A percentile compares a stretch with the other conserved stretches of the same genome.
Evolutionary conservation across 2,888 invertebrate species (phyloP).

Genomic region (Drosophila sordidula): DNA sequence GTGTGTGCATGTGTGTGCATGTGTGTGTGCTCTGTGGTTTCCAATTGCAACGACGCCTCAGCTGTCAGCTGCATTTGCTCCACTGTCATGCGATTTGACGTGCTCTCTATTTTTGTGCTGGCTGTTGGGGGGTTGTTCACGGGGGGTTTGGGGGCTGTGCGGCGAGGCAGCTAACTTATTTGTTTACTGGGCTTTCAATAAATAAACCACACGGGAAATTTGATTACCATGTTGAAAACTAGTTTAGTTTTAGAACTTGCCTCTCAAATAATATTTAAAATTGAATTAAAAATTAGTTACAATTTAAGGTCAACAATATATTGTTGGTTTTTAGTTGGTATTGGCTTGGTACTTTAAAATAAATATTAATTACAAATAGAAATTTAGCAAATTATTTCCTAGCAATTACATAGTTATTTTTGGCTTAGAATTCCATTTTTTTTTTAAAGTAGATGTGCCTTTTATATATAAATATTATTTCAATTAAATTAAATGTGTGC

Average conservation of each 20-base stretch:
- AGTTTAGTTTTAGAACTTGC: not conserved
- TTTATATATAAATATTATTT: too few relatives aligned
- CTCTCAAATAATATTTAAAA: not conserved
- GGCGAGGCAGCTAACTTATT: conserved; percentile 28
- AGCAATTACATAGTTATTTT: too few relatives aligned
- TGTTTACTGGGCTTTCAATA: conserved; percentile 40
- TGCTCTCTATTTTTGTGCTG: conserved; percentile 19
- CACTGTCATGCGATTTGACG: conserved; percentile 58
- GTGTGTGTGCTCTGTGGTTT: conserved; percentile 38
- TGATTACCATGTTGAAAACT: conserved; percentile 3
- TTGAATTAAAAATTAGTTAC: too few relatives aligned
- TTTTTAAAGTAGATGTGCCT: too few relatives aligned
- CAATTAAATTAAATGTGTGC: too few relatives aligned
- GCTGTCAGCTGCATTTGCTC: conserved; percentile 65
- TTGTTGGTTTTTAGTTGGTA: too few relatives aligned
- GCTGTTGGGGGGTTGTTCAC: not conserved
- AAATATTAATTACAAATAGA: too few relatives aligned
- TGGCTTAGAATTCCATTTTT: too few relatives aligned
- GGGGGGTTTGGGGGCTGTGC: not conserved
- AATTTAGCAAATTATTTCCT: too few relatives aligned
- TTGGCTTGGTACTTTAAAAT: too few relatives aligned
- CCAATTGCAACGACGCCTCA: conserved; percentile 45
- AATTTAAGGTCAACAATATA: too few relatives aligned
- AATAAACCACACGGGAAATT: conserved; percentile 19
- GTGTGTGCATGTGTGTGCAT: conserved; percentile 10